phyloP scores from a whole-genome alignment of 2,888 invertebrate genomes.

The Alentia gelatinosa region DNA sequence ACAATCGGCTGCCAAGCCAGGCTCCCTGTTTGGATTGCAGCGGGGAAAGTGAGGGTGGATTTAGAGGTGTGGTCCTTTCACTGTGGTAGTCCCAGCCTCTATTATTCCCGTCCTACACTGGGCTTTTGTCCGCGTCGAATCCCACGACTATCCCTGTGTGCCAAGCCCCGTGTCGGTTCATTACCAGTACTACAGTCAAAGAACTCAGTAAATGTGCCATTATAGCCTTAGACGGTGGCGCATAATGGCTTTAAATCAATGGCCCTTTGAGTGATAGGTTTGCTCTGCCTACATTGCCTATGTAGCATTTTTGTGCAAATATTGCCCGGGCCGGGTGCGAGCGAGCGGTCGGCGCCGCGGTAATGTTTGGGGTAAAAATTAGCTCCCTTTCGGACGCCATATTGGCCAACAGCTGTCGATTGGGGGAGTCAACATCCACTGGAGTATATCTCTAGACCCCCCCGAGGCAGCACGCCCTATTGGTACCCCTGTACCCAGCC shows the following conservation, averaged over 20 bases:
- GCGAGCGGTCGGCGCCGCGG: not conserved
- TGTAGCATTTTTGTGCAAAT: constrained; percentile 40
- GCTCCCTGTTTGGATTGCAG: no score
- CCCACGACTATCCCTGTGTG: not conserved
- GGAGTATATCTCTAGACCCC: constrained; percentile 1
- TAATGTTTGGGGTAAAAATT: constrained; percentile 21
- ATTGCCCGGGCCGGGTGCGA: not conserved
- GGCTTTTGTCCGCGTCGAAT: not conserved
- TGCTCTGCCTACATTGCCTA: not conserved
- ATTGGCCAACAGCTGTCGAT: not conserved
- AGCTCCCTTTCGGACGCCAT: constrained; percentile 4
- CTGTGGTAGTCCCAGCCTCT: not conserved
- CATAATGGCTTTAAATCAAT: constrained; percentile 45
- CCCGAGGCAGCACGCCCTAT: not conserved
- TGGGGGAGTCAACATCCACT: not conserved
- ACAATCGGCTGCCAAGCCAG: no score
- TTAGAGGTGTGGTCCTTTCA: not conserved
- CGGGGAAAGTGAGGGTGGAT: not conserved
- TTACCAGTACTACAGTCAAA: not conserved
- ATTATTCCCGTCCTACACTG: not conserved
- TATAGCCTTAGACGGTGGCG: not conserved
- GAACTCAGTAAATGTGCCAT: not conserved
- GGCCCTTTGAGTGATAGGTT: not conserved
- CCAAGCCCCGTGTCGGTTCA: not conserved
- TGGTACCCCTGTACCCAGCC: not conserved